These are phyloP conservation scores for Onychomys arenicola DNA, from an alignment of 2,797 vertebrate genomes.

Conservation along the genomic window DNA sequence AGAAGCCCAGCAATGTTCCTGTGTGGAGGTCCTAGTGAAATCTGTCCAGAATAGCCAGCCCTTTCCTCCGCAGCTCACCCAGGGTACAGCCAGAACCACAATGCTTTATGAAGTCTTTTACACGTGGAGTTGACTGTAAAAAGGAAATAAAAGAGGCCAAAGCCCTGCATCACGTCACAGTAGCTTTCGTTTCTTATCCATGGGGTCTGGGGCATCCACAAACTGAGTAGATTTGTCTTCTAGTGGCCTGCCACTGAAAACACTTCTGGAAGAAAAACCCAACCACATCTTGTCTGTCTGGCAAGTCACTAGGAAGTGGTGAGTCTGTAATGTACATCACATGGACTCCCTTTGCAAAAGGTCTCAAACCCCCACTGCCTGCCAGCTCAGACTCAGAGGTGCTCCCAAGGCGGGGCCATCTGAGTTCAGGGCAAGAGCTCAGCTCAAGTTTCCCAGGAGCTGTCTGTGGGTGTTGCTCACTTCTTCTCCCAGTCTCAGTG, in stretches of 20 bases:
- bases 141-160: constrained; percentile 89
- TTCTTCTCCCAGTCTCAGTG: background rate
- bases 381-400: background rate
- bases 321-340: background rate
- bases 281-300: background rate
- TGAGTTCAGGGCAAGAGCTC: background rate
- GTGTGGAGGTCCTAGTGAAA: constrained; percentile 94
- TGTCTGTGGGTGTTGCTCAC: background rate
- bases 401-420: background rate
- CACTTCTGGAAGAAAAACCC: constrained; percentile 29
- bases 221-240: background rate
- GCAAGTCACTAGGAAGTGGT: background rate
- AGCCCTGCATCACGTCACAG: constrained; percentile 73
- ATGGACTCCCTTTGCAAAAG: background rate
- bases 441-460: background rate
- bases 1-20: constrained; percentile 92
- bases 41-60: constrained; percentile 93
- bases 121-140: constrained; percentile 92
- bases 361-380: background rate
- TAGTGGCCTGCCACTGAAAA: background rate
- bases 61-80: constrained; percentile 94
- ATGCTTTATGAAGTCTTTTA: constrained; percentile 90
- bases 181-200: constrained; percentile 68
- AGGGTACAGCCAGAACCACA: constrained; percentile 92
- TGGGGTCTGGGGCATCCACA: constrained; percentile 33